A percentile compares a stretch with the other conserved stretches of the same genome.
These are phyloP conservation scores for Lissocephala sabroskyi DNA, from an alignment of 2,888 invertebrate genomes.

Conservation along the genomic window DNA sequence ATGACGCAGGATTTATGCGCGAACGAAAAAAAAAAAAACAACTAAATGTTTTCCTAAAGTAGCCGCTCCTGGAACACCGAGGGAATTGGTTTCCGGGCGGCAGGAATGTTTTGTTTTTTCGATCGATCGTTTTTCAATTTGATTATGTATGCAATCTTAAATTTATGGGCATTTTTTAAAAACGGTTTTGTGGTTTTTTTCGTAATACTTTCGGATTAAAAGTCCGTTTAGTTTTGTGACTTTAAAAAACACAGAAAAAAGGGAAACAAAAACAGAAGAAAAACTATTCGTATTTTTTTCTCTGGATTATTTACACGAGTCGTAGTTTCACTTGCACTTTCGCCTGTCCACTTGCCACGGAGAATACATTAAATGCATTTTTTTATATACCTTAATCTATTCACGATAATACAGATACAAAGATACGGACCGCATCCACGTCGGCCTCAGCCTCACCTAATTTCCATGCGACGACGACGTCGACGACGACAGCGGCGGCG, in stretches of 20 bases:
- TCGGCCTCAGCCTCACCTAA: neutral
- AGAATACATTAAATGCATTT: slow-evolving; percentile 49
- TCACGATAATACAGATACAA: neutral
- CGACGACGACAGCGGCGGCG: too few species aligned
- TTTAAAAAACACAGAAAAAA: neutral
- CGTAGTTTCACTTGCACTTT: slow-evolving; percentile 16
- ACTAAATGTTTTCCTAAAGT: too few species aligned
- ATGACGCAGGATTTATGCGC: neutral
- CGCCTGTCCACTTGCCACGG: slow-evolving; percentile 13
- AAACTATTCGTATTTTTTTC: neutral
- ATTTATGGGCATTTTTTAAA: slow-evolving; percentile 21
- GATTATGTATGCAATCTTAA: slow-evolving; percentile 23
- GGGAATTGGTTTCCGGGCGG: too few species aligned
- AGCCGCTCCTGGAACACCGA: too few species aligned
- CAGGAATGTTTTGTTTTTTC: neutral
- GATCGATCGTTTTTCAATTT: neutral
- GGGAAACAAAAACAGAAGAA: too few species aligned
- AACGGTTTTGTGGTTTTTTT: slow-evolving; percentile 11
- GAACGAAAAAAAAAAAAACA: neutral
- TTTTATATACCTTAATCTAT: slow-evolving; percentile 24
- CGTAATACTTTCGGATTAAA: slow-evolving; percentile 33
- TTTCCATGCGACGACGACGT: too few species aligned
- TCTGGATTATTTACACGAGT: neutral
- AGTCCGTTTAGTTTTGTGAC: slow-evolving; percentile 7
- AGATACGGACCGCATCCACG: neutral